Evolutionary conservation across 2,113 vertebrate species (phyloP).

Genomic region (Calonectris borealis): DNA sequence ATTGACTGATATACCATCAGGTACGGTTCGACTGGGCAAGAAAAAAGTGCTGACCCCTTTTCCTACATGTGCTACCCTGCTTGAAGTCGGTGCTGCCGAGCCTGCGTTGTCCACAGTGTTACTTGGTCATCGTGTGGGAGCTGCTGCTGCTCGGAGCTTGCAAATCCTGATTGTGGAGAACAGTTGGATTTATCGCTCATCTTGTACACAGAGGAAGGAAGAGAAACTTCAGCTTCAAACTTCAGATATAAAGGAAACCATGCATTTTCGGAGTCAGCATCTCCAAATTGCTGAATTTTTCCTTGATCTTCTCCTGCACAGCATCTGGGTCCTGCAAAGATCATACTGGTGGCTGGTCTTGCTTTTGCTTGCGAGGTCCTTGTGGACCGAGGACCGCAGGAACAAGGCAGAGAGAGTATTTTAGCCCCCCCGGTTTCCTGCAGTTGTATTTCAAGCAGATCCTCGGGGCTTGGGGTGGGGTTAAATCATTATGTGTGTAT

Average conservation of each 20-base stretch:
- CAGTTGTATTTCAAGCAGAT: background rate
- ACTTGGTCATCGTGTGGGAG: background rate
- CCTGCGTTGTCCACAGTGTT: accelerated
- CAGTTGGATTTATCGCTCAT: background rate
- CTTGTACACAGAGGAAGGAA: background rate
- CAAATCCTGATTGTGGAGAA: background rate
- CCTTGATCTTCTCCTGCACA: background rate
- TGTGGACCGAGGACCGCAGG: background rate
- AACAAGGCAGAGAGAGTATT: background rate
- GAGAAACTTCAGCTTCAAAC: background rate
- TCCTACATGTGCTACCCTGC: accelerated
- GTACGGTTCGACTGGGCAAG: accelerated
- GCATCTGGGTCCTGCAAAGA: background rate
- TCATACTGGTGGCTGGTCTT: background rate
- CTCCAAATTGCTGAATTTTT: background rate
- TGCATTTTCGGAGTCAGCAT: accelerated
- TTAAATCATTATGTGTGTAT: background rate
- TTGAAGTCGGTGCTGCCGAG: background rate
- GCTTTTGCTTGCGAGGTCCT: background rate
- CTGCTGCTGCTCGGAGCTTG: background rate
- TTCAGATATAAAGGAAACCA: background rate
- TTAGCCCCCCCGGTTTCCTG: background rate
- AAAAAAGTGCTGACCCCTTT: background rate
- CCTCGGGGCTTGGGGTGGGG: background rate
- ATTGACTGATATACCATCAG: no score